Base-by-base conservation (phyloP, 2,888 invertebrate species). In the Phyllotreta striolata region DNA sequence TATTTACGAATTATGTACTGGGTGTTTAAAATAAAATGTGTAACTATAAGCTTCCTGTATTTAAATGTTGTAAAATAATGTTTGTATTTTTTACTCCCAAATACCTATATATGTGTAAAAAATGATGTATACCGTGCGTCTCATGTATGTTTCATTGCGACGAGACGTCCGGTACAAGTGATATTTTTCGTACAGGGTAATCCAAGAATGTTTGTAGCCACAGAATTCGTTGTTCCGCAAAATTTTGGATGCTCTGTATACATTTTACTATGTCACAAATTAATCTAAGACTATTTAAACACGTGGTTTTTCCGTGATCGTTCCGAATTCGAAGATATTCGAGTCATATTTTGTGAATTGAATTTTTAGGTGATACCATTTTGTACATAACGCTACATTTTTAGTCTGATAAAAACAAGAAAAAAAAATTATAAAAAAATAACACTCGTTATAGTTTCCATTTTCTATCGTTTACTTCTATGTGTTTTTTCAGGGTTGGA, bases 311-410 rank as follows among this genome's bases (percentile, higher is more conserved):
- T 38, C 52, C 37, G 14, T 39, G 6, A 9, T 37, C 13, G 2
- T 8, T 52, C 52, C 9, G 38, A 52, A 37, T 52, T 52, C 37
- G 35, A 13, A 8, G 12, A 52, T 12, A 35, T 52, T 38, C 38
- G 8, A 38, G 34, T 62, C 47, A n/a, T 44, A 37, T 64, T 51
- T 56, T 56, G 74, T 43, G 39, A 51, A 9, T 59, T 74, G 71
- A 76, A 74, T 49, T 73, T 76, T 75, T 76, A 77, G 73, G 76
- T 72, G 72, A 76, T 60, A 73, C 70, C 71, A 74, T 73, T 75
- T 75, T 78, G 78, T 78, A 78, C 67, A 77, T 78, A 77, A 72
- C 60, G 63, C 61, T 63, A 56, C 46, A 54, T 52, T 54, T 61
- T 67, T 64, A 62, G 62, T 61, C 58, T 59, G 62, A 63, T 62